Evolutionary conservation across 53 echinoderm and acorn worm genomes (phyloP).

Genomic region (Mesocentrotus franciscanus): DNA sequence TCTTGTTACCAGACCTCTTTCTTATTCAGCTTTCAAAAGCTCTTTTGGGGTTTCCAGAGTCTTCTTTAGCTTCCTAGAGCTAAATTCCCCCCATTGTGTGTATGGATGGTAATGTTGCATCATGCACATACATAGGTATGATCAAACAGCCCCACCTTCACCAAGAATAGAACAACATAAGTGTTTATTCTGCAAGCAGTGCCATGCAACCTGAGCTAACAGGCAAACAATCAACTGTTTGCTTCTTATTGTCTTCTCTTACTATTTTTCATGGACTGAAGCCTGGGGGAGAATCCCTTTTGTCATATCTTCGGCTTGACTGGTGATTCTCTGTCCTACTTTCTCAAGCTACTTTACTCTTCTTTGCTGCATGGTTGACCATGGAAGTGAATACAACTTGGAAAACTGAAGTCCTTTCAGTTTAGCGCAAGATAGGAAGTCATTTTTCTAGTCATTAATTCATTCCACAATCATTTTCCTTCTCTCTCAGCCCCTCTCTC

Average conservation of each 20-base stretch:
- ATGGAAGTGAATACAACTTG: background rate
- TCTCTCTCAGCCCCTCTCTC: background rate
- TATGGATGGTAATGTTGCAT: background rate
- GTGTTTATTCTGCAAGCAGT: conserved; percentile 28
- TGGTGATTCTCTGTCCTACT: background rate
- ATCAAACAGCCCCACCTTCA: background rate
- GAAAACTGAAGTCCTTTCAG: no score
- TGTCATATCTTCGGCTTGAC: background rate
- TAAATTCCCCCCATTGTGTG: no score
- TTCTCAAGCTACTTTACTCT: background rate
- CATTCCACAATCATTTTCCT: background rate
- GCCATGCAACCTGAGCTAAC: background rate
- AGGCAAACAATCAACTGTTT: conserved; percentile 7
- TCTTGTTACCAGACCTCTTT: no score
- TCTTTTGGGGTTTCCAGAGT: no score
- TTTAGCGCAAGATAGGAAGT: no score
- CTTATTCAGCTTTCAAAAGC: no score
- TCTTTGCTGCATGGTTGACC: background rate
- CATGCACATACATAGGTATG: background rate
- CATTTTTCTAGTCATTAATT: no score
- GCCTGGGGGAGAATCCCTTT: conserved; percentile 38
- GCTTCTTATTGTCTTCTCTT: background rate
- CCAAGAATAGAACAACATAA: background rate
- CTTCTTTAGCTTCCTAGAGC: no score
- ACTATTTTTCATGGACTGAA: background rate